Conservation (phyloP, 2,113 vertebrate genomes). For the Carassius gibelio region DNA sequence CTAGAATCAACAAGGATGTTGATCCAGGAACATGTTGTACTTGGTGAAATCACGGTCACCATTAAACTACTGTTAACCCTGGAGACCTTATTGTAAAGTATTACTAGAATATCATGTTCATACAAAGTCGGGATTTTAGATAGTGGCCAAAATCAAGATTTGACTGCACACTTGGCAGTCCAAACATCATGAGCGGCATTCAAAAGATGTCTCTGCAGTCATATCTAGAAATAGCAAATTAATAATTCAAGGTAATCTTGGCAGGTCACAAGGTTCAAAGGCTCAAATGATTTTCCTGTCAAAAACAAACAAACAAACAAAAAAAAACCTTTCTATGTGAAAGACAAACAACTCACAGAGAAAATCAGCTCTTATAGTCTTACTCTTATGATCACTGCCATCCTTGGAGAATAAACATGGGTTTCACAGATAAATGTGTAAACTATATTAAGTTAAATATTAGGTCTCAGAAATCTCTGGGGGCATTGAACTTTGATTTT, state of each 20-base stretch:
- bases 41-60: too few relatives aligned
- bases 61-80: too few relatives aligned
- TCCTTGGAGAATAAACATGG: conserved; percentile 51
- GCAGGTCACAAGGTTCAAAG: conserved; percentile 62
- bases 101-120: too few relatives aligned
- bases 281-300: conserved; percentile 57
- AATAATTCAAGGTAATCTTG: conserved; percentile 71
- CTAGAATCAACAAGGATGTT: too few relatives aligned
- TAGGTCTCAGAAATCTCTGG: conserved; percentile 47
- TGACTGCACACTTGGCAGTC: conserved; percentile 11
- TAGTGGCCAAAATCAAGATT: not conserved
- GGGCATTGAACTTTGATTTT: conserved; percentile 30
- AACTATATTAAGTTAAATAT: conserved; percentile 31
- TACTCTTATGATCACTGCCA: conserved; percentile 53
- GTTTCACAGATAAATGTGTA: conserved; percentile 51
- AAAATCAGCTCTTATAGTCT: conserved; percentile 52
- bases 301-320: conserved; percentile 33
- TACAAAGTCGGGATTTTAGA: not conserved
- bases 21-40: too few relatives aligned
- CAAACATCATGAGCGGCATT: conserved; percentile 47
- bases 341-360: conserved; percentile 58
- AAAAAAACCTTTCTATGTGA: conserved; percentile 60
- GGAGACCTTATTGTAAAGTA: too few relatives aligned
- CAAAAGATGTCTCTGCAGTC: conserved; percentile 45
- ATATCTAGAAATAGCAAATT: conserved; percentile 52